A percentile compares a stretch with the other conserved stretches of the same genome.
These are phyloP conservation scores for Pomacea canaliculata DNA, from an alignment of 2,888 invertebrate species.

Conservation along the genomic window DNA sequence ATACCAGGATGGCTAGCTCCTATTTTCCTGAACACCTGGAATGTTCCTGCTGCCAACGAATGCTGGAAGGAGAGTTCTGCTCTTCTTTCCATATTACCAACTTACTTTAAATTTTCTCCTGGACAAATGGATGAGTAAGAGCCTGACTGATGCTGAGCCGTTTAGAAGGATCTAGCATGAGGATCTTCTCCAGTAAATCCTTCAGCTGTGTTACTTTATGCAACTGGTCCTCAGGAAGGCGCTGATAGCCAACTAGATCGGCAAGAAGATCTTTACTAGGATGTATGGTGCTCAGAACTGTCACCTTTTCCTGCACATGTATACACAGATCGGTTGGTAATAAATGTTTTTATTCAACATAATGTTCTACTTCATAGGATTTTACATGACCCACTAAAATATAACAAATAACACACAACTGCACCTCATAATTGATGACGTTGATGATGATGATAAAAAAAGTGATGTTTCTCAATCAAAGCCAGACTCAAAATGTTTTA, in stretches of 20 bases:
- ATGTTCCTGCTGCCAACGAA: too few species aligned
- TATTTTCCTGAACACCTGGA: too few species aligned
- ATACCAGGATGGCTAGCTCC: too few species aligned
- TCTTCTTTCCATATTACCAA: too few species aligned
- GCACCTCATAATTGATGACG: slow-evolving; percentile 93
- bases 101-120: slow-evolving; percentile 75
- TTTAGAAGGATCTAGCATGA: slow-evolving; percentile 92
- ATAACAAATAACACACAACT: slow-evolving; percentile 95
- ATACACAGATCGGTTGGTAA: slow-evolving; percentile 75
- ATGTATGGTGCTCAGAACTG: slow-evolving; percentile 87
- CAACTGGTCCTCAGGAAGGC: slow-evolving; percentile 87
- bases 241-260: slow-evolving; percentile 90
- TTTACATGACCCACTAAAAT: slow-evolving; percentile 97
- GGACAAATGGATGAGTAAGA: slow-evolving; percentile 93
- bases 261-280: slow-evolving; percentile 86
- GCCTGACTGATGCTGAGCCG: slow-evolving; percentile 94
- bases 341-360: too few species aligned
- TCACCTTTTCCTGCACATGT: slow-evolving; percentile 90
- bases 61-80: too few species aligned
- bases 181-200: slow-evolving; percentile 90
- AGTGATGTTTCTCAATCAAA: too few species aligned
- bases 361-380: slow-evolving; percentile 92
- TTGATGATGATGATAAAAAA: slow-evolving; percentile 82
- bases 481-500: too few species aligned
- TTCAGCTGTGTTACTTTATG: slow-evolving; percentile 92